These are phyloP conservation scores for Psilopsiagon aymara DNA, from an alignment of 2,113 vertebrate species.

Conservation along the genomic window DNA sequence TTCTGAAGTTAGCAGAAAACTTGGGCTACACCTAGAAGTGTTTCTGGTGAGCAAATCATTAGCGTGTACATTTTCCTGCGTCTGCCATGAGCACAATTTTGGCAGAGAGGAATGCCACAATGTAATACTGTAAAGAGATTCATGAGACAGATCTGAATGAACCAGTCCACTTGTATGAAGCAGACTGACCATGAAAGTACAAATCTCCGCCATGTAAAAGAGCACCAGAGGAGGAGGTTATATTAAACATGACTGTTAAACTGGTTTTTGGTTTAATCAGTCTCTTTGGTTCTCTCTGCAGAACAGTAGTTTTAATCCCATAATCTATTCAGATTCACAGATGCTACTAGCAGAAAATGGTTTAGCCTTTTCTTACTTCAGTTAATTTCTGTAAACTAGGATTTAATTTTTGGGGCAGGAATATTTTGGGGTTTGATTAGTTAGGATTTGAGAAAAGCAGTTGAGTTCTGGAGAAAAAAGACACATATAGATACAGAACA, in stretches of 20 bases:
- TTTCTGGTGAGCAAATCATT: background rate
- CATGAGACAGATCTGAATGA: background rate
- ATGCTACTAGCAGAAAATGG: background rate
- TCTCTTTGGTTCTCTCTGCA: background rate
- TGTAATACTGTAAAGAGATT: background rate
- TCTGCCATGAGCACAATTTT: background rate
- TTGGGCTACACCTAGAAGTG: background rate
- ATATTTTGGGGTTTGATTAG: background rate
- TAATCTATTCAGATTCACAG: background rate
- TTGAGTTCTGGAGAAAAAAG: background rate
- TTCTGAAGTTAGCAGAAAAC: background rate
- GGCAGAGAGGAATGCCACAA: background rate
- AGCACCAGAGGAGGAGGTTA: background rate
- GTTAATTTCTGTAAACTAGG: background rate
- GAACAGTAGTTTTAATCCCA: background rate
- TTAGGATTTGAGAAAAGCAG: background rate
- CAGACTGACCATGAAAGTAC: background rate
- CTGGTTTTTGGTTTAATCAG: background rate
- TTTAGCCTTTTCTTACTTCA: background rate
- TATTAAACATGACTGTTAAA: background rate
- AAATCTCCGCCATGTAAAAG: background rate
- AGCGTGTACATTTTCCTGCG: background rate
- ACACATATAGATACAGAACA: background rate
- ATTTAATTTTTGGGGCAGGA: background rate
- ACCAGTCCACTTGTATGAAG: background rate